phyloP scores from a whole-genome alignment of 2,797 vertebrate genomes.

The Nyctibius grandis region DNA sequence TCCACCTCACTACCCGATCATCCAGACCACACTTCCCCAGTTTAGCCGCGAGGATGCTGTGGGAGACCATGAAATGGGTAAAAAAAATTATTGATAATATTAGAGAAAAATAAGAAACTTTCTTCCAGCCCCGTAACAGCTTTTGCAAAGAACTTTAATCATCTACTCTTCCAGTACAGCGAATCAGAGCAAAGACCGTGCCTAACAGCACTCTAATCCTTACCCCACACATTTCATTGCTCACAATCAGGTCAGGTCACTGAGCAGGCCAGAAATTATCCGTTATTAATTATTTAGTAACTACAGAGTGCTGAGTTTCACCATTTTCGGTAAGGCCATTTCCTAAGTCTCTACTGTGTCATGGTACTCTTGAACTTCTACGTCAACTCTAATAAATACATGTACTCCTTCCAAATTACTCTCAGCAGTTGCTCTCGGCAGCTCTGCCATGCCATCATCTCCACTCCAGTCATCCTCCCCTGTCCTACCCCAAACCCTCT shows the following conservation, averaged over 20 bases:
- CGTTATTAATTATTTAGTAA: background rate
- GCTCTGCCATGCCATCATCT: background rate
- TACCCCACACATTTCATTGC: background rate
- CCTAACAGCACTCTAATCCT: background rate
- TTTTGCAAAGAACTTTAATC: background rate
- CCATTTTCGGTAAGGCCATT: background rate
- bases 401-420: background rate
- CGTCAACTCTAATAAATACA: background rate
- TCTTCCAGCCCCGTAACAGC: background rate
- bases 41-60: too few relatives aligned
- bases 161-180: background rate
- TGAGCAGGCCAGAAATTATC: background rate
- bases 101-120: background rate
- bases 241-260: background rate
- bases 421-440: background rate
- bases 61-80: too few relatives aligned
- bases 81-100: background rate
- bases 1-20: too few relatives aligned
- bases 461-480: background rate
- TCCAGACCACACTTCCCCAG: too few relatives aligned
- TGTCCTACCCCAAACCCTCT: background rate
- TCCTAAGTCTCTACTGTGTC: background rate
- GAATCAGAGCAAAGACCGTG: background rate
- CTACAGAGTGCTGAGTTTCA: background rate
- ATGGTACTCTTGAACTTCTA: background rate